phyloP scores from a whole-genome alignment of 2,113 vertebrate genomes.

The Mobula birostris region DNA sequence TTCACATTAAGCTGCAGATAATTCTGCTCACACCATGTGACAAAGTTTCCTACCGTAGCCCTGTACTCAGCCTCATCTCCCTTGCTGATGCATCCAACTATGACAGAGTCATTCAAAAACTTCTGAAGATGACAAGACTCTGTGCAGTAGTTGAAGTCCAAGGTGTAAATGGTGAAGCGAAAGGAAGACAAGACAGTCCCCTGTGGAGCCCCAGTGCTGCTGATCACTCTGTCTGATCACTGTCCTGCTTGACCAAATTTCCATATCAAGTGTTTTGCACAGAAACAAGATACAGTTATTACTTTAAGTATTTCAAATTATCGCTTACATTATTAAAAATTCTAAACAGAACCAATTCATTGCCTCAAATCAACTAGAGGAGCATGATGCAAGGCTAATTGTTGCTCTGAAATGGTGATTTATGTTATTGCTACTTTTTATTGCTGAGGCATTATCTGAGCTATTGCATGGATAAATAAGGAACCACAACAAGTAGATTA shows the following conservation, averaged over 20 bases:
- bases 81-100: too few species aligned
- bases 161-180: too few species aligned
- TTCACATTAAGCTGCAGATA: too few species aligned
- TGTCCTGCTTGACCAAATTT: neutral
- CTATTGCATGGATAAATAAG: neutral
- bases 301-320: neutral
- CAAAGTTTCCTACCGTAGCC: too few species aligned
- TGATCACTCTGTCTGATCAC: too few species aligned
- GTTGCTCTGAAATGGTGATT: neutral
- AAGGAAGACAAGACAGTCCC: too few species aligned
- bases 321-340: neutral
- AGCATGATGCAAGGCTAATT: neutral
- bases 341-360: neutral
- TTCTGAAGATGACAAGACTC: neutral
- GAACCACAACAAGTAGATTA: neutral
- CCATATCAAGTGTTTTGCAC: neutral
- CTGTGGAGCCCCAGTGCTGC: too few species aligned
- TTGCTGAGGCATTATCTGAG: neutral
- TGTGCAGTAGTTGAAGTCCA: too few species aligned
- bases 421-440: neutral
- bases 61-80: too few species aligned
- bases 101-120: too few species aligned
- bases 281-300: neutral
- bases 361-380: neutral
- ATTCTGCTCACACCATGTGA: too few species aligned